Evolutionary conservation across 2,888 invertebrate genomes (phyloP).

Genomic region (Drosophila monieri): DNA sequence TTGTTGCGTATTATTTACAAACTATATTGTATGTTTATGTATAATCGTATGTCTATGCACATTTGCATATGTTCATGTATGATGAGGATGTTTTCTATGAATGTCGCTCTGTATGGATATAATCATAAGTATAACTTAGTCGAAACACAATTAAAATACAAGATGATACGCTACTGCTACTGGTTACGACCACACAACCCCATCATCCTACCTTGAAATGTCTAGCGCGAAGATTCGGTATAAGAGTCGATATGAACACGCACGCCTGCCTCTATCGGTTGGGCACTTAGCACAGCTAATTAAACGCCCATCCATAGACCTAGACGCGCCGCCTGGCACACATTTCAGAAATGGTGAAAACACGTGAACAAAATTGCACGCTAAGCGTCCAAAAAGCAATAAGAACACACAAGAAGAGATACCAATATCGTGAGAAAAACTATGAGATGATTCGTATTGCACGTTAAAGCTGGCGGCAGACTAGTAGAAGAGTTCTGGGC

Average conservation of each 20-base stretch:
- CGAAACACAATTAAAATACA: slow-evolving; percentile 48
- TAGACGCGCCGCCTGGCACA: slow-evolving; percentile 47
- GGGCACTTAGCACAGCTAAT: slow-evolving; percentile 38
- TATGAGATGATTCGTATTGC: slow-evolving; percentile 73
- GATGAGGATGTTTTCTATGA: slow-evolving; percentile 52
- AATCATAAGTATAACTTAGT: slow-evolving; percentile 40
- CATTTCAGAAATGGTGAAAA: slow-evolving; percentile 72
- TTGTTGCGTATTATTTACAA: slow-evolving; percentile 65
- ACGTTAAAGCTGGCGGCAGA: slow-evolving; percentile 57
- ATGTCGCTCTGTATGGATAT: slow-evolving; percentile 52
- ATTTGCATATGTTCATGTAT: slow-evolving; percentile 43
- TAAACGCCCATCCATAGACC: slow-evolving; percentile 2
- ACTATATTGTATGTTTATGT: slow-evolving; percentile 57
- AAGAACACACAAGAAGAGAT: slow-evolving; percentile 52
- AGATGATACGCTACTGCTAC: slow-evolving; percentile 36
- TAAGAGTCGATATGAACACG: not conserved
- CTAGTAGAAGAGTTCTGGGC: slow-evolving; percentile 7
- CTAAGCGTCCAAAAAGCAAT: slow-evolving; percentile 56
- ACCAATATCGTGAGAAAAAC: slow-evolving; percentile 32
- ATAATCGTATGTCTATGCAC: slow-evolving; percentile 44
- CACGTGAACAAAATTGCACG: slow-evolving; percentile 64
- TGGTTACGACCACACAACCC: slow-evolving; percentile 36
- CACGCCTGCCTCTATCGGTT: not conserved
- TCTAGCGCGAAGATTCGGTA: slow-evolving; percentile 9
- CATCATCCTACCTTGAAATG: slow-evolving; percentile 3